phyloP scores from a whole-genome alignment of 2,113 vertebrate genomes.

The Smithornis capensis region DNA sequence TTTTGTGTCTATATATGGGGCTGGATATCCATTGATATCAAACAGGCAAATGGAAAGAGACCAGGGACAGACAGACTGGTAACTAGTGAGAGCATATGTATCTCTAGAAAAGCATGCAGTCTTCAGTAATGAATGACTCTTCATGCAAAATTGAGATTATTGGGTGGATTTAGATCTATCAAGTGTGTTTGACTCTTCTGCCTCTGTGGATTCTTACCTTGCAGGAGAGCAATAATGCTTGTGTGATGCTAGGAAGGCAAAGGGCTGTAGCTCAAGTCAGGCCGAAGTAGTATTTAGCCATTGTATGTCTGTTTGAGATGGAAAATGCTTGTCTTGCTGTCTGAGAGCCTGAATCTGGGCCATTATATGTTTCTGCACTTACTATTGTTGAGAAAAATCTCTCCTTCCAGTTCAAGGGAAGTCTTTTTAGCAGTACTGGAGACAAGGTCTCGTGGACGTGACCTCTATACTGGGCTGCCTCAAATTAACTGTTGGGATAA shows the following conservation, averaged over 20 bases:
- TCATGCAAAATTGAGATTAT: not conserved
- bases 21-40: not conserved
- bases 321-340: not conserved
- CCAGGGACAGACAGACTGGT: not conserved
- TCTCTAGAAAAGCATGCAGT: not conserved
- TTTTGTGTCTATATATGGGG: not conserved
- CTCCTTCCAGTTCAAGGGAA: not conserved
- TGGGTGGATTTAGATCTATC: not conserved
- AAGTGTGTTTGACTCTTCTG: not conserved
- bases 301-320: not conserved
- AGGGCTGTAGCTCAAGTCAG: not conserved
- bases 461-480: not conserved
- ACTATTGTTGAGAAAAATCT: not conserved
- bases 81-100: rapidly evolving
- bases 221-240: not conserved
- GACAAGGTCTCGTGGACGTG: rapidly evolving
- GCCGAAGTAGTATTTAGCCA: not conserved
- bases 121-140: not conserved
- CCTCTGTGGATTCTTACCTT: not conserved
- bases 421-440: not conserved
- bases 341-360: not conserved
- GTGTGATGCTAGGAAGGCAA: not conserved
- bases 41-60: not conserved
- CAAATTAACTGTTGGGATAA: not conserved
- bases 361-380: not conserved